Conservation (phyloP, 2,888 invertebrate species). For the Lithophane socia region DNA sequence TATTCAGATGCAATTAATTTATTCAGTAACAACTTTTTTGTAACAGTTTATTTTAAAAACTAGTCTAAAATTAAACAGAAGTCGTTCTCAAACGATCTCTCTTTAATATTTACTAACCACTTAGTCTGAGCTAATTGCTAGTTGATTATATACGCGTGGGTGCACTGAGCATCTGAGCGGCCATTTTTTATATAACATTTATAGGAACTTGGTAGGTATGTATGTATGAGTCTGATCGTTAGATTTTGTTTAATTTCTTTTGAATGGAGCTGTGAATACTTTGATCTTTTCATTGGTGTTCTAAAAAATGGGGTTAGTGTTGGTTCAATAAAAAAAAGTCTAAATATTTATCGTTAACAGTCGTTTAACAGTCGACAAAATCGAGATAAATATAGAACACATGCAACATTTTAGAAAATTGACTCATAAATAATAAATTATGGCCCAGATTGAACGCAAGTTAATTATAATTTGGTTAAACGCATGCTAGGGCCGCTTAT, state of each 20-base stretch:
- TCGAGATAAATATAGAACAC: too few relatives aligned
- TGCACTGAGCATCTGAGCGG: slow-evolving; percentile 7
- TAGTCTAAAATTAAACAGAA: slow-evolving; percentile 53
- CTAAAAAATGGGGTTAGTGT: not conserved
- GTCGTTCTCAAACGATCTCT: slow-evolving; percentile 41
- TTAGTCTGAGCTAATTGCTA: slow-evolving; percentile 52
- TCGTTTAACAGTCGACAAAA: too few relatives aligned
- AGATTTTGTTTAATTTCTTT: slow-evolving; percentile 44
- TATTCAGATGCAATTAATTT: not conserved
- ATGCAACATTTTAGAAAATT: too few relatives aligned
- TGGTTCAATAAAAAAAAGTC: not conserved
- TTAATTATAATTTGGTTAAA: slow-evolving; percentile 11
- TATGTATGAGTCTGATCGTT: slow-evolving; percentile 14
- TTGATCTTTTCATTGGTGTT: slow-evolving; percentile 19
- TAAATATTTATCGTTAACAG: not conserved
- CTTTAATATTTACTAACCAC: slow-evolving; percentile 36
- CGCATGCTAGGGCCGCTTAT: not conserved
- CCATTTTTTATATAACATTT: slow-evolving; percentile 55
- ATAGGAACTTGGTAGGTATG: slow-evolving; percentile 9
- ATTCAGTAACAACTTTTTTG: slow-evolving; percentile 2
- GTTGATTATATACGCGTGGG: slow-evolving; percentile 45
- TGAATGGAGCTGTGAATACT: slow-evolving; percentile 15
- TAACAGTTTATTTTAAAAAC: slow-evolving; percentile 2
- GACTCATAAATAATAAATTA: not conserved
- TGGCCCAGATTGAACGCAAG: not conserved